phyloP scores from a whole-genome alignment of 2,113 vertebrate genomes.

The Castor canadensis region DNA sequence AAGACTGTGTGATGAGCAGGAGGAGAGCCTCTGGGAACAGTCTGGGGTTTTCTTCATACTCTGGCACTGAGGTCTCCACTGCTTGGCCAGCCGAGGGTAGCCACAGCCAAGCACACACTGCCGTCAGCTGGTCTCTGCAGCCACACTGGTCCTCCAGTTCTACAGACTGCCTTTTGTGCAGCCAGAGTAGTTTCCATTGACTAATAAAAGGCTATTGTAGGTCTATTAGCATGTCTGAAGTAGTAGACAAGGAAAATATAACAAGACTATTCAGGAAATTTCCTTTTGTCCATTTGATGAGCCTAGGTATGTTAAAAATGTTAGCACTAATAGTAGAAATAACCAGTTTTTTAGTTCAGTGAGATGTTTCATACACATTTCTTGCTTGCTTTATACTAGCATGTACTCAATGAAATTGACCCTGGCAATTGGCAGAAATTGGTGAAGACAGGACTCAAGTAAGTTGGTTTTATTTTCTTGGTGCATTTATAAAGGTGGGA shows the following conservation, averaged over 20 bases:
- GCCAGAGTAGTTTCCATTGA: too few relatives aligned
- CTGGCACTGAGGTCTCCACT: not conserved
- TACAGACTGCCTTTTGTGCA: too few relatives aligned
- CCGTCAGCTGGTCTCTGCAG: too few relatives aligned
- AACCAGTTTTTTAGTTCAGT: not conserved
- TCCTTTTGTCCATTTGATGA: not conserved
- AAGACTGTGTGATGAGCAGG: not conserved
- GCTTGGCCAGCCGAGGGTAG: not conserved
- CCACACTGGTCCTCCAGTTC: too few relatives aligned
- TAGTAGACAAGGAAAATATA: not conserved
- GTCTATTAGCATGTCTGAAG: not conserved
- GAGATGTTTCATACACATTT: not conserved
- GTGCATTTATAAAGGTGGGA: not conserved
- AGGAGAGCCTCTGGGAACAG: not conserved
- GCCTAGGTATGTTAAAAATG: not conserved
- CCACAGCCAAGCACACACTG: not conserved
- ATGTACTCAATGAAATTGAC: conserved; percentile 81
- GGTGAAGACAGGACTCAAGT: conserved; percentile 93
- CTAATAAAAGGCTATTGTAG: not conserved
- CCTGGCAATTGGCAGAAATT: conserved; percentile 91
- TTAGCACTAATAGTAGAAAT: not conserved
- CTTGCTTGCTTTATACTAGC: conserved; percentile 77
- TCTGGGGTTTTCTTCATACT: not conserved
- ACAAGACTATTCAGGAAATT: not conserved
- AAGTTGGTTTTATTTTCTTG: conserved; percentile 56